Evolutionary conservation across 2,888 invertebrate genomes (phyloP).

Genomic region (Megastigmus dorsalis): DNA sequence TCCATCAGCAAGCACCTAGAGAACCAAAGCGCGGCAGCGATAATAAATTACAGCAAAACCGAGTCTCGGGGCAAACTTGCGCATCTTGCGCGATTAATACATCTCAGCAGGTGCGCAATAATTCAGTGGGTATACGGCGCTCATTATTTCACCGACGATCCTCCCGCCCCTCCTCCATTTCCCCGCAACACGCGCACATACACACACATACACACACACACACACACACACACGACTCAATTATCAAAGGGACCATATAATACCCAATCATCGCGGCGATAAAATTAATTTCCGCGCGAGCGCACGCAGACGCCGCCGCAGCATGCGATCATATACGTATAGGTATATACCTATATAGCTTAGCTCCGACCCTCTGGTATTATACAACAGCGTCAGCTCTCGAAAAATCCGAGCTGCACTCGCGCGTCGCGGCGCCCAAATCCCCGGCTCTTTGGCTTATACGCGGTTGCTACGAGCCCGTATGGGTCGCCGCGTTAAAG

Average conservation of each 20-base stretch:
- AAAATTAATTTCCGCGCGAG: constrained; percentile 41
- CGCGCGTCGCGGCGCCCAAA: too few species aligned
- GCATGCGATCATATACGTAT: constrained; percentile 23
- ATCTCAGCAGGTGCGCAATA: constrained; percentile 3
- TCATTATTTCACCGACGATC: constrained; percentile 27
- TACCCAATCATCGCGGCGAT: constrained; percentile 44
- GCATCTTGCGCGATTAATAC: constrained; percentile 13
- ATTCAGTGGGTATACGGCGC: constrained; percentile 29
- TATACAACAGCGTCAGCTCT: neutral
- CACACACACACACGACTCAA: constrained; percentile 28
- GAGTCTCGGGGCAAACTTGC: neutral
- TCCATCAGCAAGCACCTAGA: too few species aligned
- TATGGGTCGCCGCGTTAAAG: too few species aligned
- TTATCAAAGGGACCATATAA: constrained; percentile 41
- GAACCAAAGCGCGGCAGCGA: neutral
- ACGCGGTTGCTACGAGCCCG: too few species aligned
- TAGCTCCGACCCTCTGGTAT: too few species aligned
- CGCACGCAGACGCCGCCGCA: constrained; percentile 15
- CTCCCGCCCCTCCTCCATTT: neutral
- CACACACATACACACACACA: too few species aligned
- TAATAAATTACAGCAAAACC: neutral
- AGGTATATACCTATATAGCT: too few species aligned
- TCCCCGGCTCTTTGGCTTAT: too few species aligned
- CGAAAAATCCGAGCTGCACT: constrained; percentile 3
- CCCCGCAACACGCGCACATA: too few species aligned